Evolutionary conservation across 2,888 invertebrate species (phyloP).

Genomic region (Stratiomys singularior): DNA sequence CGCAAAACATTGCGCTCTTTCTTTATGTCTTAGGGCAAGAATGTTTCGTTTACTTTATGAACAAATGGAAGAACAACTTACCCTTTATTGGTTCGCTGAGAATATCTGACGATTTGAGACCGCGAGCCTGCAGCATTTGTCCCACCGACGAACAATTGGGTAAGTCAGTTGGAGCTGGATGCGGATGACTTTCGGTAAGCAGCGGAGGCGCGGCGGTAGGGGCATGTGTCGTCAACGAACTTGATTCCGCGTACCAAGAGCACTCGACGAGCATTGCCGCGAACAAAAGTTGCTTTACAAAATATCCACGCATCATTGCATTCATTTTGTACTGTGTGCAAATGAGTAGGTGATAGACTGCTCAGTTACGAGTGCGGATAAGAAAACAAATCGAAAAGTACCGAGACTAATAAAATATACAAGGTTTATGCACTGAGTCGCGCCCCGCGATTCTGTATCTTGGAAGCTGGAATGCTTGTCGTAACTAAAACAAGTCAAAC

Average conservation of each 20-base stretch:
- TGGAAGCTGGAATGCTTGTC: background rate
- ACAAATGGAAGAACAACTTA: slow-evolving; percentile 26
- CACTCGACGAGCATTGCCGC: slow-evolving; percentile 38
- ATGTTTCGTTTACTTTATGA: background rate
- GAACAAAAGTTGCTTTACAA: slow-evolving; percentile 21
- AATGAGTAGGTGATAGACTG: background rate
- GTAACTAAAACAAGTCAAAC: slow-evolving; percentile 9
- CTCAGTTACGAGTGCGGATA: background rate
- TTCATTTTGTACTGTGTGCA: slow-evolving; percentile 25
- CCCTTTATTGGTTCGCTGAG: slow-evolving; percentile 43
- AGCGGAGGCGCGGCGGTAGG: slow-evolving; percentile 15
- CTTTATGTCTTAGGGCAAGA: background rate
- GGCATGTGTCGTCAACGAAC: slow-evolving; percentile 28
- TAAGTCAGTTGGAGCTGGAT: background rate
- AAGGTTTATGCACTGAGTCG: background rate
- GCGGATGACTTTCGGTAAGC: background rate
- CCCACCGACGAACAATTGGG: slow-evolving; percentile 39
- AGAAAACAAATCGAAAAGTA: background rate
- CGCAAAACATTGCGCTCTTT: background rate
- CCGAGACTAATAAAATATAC: background rate
- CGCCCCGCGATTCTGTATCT: background rate
- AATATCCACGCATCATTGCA: slow-evolving; percentile 20
- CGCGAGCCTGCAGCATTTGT: slow-evolving; percentile 40
- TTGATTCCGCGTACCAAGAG: slow-evolving; percentile 22
- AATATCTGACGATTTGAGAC: slow-evolving; percentile 33